Base-by-base conservation (phyloP, 2,113 vertebrate species). In the Zapus hudsonius region DNA sequence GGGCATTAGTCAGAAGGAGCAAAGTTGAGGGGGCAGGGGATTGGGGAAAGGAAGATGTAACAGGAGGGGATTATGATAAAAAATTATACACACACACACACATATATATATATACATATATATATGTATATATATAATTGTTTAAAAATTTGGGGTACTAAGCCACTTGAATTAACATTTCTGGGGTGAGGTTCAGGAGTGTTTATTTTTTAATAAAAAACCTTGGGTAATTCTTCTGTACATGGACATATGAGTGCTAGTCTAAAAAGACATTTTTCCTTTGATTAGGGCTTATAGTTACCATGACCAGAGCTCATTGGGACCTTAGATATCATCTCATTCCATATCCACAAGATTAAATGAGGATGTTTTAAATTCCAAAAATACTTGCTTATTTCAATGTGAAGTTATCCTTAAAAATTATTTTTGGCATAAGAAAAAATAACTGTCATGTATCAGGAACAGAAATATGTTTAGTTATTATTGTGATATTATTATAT, bases 291-390 rank as follows among this genome's bases (percentile, higher is more conserved):
- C 20, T 93, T 93, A 73, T 2, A 87, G 33, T 93, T 57, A 38
- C 36, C 38, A 73, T 7, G 42, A 93, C 74, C 22, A 91, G 83
- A 81, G 84, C 87, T 90, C 61, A 59, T 57, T 89, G 75, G 63
- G 80, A 87, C 67, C 27, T 76, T 91, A 12, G 44, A 88, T 70
- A 91, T 92, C 67, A 91, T 63, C 31, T 92, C 42, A 12, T 89
- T 86, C 66, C 91, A 29, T 67, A 91, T 87, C 47, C 22, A 89
- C 72, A 67, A 90, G 66, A 92, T 89, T 92, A 94, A 93, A 90
- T 67, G 69, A 92, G 75, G 67, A 76, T 73, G 33, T 69, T 89
- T 96, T 25, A 85, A 95, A 89, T 95, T 87, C 5, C 13, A 69
- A 87, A 93, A 79, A 27, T 70, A 82, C 57, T 89, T 92, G 44